Conservation (phyloP, 2,113 vertebrate species). For the Burhinus oedicnemus region DNA sequence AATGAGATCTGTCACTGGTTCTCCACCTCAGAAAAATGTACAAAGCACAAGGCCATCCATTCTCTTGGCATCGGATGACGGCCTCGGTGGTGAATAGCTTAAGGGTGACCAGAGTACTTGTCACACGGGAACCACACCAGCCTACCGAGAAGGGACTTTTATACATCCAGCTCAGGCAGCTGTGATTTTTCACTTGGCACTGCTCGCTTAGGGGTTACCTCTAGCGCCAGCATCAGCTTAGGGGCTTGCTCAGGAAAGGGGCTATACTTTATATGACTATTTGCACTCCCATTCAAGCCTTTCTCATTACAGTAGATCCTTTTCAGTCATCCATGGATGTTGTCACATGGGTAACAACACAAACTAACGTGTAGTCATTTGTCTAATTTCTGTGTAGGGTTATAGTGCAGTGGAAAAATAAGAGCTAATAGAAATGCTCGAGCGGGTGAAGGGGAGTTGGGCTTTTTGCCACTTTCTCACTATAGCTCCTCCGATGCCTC, state of each 20-base stretch:
- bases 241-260: not conserved
- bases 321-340: not conserved
- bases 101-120: not conserved
- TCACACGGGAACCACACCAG: not conserved
- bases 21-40: accelerated
- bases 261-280: not conserved
- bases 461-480: conserved; percentile 15
- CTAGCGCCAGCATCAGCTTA: not conserved
- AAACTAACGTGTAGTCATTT: not conserved
- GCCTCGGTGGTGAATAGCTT: not conserved
- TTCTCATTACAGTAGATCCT: not conserved
- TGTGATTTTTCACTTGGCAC: not conserved
- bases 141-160: not conserved
- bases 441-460: not conserved
- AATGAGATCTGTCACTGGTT: not conserved
- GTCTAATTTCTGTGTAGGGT: not conserved
- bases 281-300: not conserved
- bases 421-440: not conserved
- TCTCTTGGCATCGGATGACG: not conserved
- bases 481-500: not conserved
- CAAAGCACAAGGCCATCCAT: not conserved
- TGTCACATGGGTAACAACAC: not conserved
- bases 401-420: not conserved
- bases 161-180: not conserved
- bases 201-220: accelerated